Percentiles rank a stretch among this genome's conserved stretches.
Evolutionary conservation across 1,140 invertebrate species (phyloP).

Genomic region (Drosophila santomea): DNA sequence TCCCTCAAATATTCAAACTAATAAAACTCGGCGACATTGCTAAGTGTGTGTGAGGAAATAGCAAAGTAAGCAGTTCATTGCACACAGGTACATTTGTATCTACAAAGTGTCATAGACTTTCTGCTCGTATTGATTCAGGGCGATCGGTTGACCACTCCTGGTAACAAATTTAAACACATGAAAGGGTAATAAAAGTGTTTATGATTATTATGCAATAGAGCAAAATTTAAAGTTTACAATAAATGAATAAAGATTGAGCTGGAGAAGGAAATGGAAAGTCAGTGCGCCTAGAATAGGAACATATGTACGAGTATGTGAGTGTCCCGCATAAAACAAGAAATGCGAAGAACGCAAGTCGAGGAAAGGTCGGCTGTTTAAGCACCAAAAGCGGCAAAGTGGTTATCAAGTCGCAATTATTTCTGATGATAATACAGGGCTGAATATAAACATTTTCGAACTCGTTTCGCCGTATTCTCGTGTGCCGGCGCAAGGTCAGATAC

Average conservation of each 20-base stretch:
- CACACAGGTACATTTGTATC: slow-evolving; percentile 28
- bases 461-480: slow-evolving; percentile 15
- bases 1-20: slow-evolving; percentile 28
- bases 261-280: slow-evolving; percentile 16
- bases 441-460: slow-evolving; percentile 15
- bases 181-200: slow-evolving; percentile 26
- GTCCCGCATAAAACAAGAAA: slow-evolving; percentile 40
- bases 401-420: slow-evolving; percentile 41
- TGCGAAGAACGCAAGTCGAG: slow-evolving; percentile 12
- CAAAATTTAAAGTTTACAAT: slow-evolving; percentile 37
- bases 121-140: slow-evolving; percentile 18
- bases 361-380: slow-evolving; percentile 43
- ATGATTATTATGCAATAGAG: slow-evolving; percentile 43
- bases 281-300: not conserved
- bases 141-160: slow-evolving; percentile 23
- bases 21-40: slow-evolving; percentile 40
- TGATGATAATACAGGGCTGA: slow-evolving; percentile 39
- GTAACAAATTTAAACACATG: slow-evolving; percentile 24
- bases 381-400: slow-evolving; percentile 11
- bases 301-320: not conserved
- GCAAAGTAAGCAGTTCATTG: slow-evolving; percentile 35
- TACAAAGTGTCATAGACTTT: slow-evolving; percentile 21
- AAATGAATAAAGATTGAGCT: slow-evolving; percentile 55
- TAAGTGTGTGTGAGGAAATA: slow-evolving; percentile 21
- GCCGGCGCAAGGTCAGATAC: slow-evolving; percentile 34